Conservation (phyloP, 2,113 vertebrate species). For the Aramus guarauna region DNA sequence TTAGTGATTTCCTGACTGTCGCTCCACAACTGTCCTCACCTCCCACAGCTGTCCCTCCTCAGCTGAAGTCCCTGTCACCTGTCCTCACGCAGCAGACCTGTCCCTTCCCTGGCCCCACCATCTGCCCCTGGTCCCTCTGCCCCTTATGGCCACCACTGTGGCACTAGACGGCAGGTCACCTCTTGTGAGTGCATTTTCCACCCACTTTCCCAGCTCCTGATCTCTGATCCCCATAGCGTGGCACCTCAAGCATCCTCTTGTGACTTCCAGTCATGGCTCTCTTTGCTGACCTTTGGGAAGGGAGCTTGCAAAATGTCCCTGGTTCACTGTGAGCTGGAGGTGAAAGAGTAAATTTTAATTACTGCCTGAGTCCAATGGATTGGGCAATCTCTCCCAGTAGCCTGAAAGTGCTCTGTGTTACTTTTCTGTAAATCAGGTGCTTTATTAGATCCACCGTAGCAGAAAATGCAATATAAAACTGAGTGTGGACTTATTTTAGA, state of each 20-base stretch:
- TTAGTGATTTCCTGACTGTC: neutral
- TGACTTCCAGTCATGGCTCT: neutral
- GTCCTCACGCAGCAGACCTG: fast-evolving
- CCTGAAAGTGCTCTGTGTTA: neutral
- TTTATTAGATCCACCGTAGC: neutral
- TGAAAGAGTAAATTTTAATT: neutral
- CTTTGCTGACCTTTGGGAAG: neutral
- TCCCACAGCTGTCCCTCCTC: neutral
- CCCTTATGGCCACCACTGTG: fast-evolving
- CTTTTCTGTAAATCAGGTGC: neutral
- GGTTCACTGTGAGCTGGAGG: neutral
- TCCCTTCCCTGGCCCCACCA: neutral
- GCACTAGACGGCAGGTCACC: neutral
- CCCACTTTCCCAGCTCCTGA: neutral
- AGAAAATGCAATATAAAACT: conserved; percentile 6
- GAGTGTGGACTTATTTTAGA: neutral
- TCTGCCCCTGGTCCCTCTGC: neutral
- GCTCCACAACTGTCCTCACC: neutral
- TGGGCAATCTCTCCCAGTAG: neutral
- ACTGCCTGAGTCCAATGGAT: neutral
- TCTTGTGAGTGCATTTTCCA: fast-evolving
- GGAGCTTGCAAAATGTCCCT: neutral
- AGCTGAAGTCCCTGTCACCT: fast-evolving
- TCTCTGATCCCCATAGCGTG: neutral
- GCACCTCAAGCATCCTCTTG: neutral